Base-by-base conservation (phyloP, 2,888 invertebrate genomes). In the Zaprionus obscuricornis region DNA sequence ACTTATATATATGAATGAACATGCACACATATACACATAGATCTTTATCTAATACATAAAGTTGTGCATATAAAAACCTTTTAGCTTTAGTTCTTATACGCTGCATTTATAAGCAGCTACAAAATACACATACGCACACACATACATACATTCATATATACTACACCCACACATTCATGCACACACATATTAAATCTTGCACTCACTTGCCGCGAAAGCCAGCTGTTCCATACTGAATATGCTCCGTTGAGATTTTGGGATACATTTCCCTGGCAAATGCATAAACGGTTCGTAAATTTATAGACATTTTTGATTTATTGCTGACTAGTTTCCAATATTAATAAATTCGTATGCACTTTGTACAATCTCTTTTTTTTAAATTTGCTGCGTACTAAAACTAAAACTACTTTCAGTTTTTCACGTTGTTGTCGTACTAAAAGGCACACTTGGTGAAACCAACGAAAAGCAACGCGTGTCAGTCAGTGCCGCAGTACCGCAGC, bases 201-300 rank as follows among this genome's bases (percentile, higher is more conserved):
- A 87, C 88, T 83, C 69, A 88, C 88, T 93, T 95, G 85, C 94
- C 94, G 85, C 96, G 93, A 90, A 96, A 96, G 87, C 96, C 96
- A 76, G 96, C 95, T 60, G 96, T 96, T 76, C 96, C 96, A 91
- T 96, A 96, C 90, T 94, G 92, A 78, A 96, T 93, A 86, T 92
- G 92, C 70, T 92, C 92, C 81, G 92, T 93, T 49, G 92, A 91
- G 39, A 85, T 93, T 91, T 94, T 95, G 17, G 94, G 94, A 89
- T 95, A 94, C 93, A 94, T 94, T 92, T 94, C 93, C 91, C 94
- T 92, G 58, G 94, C 94, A 91, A 95, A 95, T 87, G 94, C 94
- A 92, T 94, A 95, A 79, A 94, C 83, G 37, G 89, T 89, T 59
- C 89, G 76, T 46, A 89, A 73, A 62, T 89, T 89, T 36, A 89